phyloP scores from a whole-genome alignment of 2,888 invertebrate species.

The Tachina grossa region DNA sequence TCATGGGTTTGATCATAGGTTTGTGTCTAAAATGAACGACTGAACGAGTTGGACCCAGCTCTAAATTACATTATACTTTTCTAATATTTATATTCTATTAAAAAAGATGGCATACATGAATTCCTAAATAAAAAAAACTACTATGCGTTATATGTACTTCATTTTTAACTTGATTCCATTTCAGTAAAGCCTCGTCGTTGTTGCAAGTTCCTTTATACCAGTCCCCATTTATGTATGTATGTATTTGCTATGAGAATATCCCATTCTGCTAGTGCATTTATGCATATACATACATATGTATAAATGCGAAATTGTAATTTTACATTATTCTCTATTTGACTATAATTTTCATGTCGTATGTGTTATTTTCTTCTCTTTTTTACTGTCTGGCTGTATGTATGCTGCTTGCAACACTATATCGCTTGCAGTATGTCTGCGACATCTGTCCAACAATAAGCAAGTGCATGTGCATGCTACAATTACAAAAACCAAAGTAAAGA shows the following conservation, averaged over 20 bases:
- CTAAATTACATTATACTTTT: too few species aligned
- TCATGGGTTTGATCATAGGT: too few species aligned
- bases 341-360: constrained; percentile 48
- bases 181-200: too few species aligned
- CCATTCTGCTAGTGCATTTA: background rate
- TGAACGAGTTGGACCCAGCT: too few species aligned
- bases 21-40: too few species aligned
- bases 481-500: background rate
- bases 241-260: constrained; percentile 39
- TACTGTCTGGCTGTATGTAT: constrained; percentile 15
- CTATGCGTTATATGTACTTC: too few species aligned
- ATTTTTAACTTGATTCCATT: too few species aligned
- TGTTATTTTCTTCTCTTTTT: constrained; percentile 12
- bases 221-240: background rate
- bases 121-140: too few species aligned
- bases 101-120: too few species aligned
- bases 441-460: constrained; percentile 64
- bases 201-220: too few species aligned
- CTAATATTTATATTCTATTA: too few species aligned
- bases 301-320: constrained; percentile 45
- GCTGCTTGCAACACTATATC: constrained; percentile 47
- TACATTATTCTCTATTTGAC: constrained; percentile 55
- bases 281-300: background rate
- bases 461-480: constrained; percentile 53
- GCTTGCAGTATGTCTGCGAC: constrained; percentile 66